Evolutionary conservation across 2,113 vertebrate species (phyloP).

Genomic region (Aphyosemion australe): DNA sequence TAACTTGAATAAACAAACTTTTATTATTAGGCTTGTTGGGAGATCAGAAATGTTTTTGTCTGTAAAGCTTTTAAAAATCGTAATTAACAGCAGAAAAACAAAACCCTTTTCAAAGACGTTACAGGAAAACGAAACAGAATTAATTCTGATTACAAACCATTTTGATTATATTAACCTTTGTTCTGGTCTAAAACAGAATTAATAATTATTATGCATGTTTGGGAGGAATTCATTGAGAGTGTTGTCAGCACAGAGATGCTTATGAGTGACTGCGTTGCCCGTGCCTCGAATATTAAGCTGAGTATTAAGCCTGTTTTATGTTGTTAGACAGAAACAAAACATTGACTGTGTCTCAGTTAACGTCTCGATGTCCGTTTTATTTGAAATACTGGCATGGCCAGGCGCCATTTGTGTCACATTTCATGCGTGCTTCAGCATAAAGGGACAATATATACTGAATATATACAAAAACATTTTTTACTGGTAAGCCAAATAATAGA

Average conservation of each 20-base stretch:
- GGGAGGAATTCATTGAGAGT: background rate
- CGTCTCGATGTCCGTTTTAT: conserved; percentile 1
- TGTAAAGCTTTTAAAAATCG: background rate
- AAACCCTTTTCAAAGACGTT: no score
- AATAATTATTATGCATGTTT: conserved; percentile 17
- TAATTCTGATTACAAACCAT: conserved; percentile 5
- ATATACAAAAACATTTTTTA: conserved; percentile 9
- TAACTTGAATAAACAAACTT: background rate
- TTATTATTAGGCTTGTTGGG: background rate
- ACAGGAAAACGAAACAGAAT: conserved; percentile 12
- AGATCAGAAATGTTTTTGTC: background rate
- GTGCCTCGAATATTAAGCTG: conserved; percentile 44
- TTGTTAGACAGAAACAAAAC: conserved; percentile 8
- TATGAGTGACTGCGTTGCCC: conserved; percentile 19
- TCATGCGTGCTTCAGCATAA: background rate
- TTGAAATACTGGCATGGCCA: conserved; percentile 3
- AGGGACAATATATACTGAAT: background rate
- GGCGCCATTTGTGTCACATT: background rate
- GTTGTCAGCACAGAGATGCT: conserved; percentile 8
- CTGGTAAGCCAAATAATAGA: conserved; percentile 10
- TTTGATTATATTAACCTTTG: conserved; percentile 8
- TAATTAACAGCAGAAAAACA: no score
- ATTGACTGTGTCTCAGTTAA: conserved; percentile 2
- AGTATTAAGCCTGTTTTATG: conserved; percentile 26
- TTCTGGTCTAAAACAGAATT: conserved; percentile 5